Conservation (phyloP, 2,888 invertebrate genomes). For the Cryptocheilus praepositus region DNA sequence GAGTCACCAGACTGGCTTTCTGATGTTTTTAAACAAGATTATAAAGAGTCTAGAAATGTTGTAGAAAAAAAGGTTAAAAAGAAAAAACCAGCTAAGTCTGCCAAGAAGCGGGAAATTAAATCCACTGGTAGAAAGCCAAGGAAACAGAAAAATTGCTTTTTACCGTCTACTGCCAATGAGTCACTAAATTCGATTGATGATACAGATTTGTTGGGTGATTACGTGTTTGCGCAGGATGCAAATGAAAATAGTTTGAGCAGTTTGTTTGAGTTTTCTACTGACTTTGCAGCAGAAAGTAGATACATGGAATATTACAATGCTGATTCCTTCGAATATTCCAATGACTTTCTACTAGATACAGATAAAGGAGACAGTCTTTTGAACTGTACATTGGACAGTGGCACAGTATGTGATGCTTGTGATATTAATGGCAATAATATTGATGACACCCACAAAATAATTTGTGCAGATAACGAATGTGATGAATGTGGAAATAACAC, state of each 20-base stretch:
- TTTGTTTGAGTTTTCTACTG: no score
- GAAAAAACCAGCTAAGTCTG: background rate
- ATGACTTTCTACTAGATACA: background rate
- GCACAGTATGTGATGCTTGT: no score
- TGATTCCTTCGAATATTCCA: conserved; percentile 1
- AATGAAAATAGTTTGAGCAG: background rate
- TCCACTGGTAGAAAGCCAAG: background rate
- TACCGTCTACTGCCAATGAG: no score
- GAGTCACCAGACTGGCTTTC: conserved; percentile 13
- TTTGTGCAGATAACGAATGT: no score
- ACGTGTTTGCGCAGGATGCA: background rate
- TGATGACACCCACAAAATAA: background rate
- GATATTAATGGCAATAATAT: conserved; percentile 30
- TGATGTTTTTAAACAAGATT: conserved; percentile 2
- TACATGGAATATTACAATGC: background rate
- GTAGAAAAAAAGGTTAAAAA: background rate
- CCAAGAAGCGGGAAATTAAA: background rate
- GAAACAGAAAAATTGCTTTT: background rate
- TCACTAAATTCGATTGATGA: no score
- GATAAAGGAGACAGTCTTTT: conserved; percentile 1
- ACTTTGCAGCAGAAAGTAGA: background rate
- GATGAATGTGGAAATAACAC: no score
- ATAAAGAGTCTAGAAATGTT: background rate
- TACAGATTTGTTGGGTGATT: no score
- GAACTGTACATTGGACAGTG: background rate